These are phyloP conservation scores for Hoplodrina ambigua DNA, from an alignment of 2,888 invertebrate species.

Conservation along the genomic window DNA sequence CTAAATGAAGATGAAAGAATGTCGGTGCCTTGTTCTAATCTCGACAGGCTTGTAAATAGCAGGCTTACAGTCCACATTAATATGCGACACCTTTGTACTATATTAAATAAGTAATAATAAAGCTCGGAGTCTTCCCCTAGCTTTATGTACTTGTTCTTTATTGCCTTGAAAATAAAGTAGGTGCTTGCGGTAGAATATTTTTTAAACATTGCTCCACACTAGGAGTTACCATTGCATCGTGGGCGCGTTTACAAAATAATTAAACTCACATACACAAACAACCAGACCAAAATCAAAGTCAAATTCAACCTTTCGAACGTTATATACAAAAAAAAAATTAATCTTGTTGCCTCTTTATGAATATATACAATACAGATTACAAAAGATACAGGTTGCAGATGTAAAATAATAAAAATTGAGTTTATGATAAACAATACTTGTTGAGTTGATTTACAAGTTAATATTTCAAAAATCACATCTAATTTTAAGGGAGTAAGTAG, in stretches of 20 bases:
- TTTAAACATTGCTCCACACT: too few relatives aligned
- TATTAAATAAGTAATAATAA: constrained; percentile 40
- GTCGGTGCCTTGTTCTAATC: constrained; percentile 14
- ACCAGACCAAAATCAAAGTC: too few relatives aligned
- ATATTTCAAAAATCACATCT: not conserved
- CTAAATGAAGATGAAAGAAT: constrained; percentile 7
- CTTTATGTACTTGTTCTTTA: constrained; percentile 26
- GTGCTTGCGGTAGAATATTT: not conserved
- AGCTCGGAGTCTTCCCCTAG: constrained; percentile 6
- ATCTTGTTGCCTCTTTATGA: too few relatives aligned
- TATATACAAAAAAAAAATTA: too few relatives aligned
- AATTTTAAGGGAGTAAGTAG: not conserved
- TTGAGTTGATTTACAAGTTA: too few relatives aligned
- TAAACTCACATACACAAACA: too few relatives aligned
- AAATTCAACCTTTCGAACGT: too few relatives aligned
- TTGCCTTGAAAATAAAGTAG: constrained; percentile 19
- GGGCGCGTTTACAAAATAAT: too few relatives aligned
- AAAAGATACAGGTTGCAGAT: too few relatives aligned
- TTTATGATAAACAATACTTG: not conserved
- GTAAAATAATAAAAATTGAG: not conserved
- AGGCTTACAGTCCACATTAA: constrained; percentile 35
- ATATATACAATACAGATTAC: too few relatives aligned
- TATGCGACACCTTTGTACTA: constrained; percentile 37
- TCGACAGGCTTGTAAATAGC: constrained; percentile 38
- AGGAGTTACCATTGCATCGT: too few relatives aligned